Conservation (phyloP, 2,888 invertebrate genomes). For the Hydrotaea cyrtoneurina region DNA sequence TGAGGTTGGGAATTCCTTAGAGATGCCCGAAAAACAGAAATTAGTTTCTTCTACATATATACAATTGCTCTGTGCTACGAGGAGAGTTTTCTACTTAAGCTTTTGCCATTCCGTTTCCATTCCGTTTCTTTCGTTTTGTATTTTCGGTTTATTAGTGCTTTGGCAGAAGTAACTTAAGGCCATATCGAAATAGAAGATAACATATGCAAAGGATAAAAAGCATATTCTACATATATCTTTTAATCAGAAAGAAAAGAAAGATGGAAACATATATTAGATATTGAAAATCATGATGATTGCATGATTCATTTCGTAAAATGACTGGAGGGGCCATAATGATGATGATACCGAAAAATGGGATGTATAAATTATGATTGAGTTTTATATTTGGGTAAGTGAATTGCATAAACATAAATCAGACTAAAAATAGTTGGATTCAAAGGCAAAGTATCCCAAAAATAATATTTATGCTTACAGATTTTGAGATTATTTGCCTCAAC, state of each 20-base stretch:
- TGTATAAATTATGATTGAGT: no score
- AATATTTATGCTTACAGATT: no score
- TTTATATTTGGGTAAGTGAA: no score
- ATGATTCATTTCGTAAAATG: not conserved
- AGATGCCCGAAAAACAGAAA: constrained; percentile 46
- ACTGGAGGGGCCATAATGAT: not conserved
- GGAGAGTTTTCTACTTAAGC: constrained; percentile 3
- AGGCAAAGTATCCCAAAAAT: no score
- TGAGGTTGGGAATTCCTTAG: constrained; percentile 44
- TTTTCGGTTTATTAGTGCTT: not conserved
- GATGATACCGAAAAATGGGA: no score
- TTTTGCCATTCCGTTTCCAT: not conserved
- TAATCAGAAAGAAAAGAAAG: not conserved
- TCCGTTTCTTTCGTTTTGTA: not conserved
- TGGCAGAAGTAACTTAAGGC: constrained; percentile 2
- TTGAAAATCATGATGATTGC: not conserved
- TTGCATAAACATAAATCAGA: no score
- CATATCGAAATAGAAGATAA: not conserved
- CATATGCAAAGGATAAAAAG: constrained; percentile 39
- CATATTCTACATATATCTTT: constrained; percentile 30
- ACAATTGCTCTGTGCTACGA: not conserved
- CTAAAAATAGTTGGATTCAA: no score
- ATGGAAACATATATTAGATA: not conserved
- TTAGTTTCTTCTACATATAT: constrained; percentile 40
- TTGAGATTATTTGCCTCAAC: no score